Evolutionary conservation across 2,797 vertebrate genomes (phyloP).

Genomic region (Artibeus jamaicensis): DNA sequence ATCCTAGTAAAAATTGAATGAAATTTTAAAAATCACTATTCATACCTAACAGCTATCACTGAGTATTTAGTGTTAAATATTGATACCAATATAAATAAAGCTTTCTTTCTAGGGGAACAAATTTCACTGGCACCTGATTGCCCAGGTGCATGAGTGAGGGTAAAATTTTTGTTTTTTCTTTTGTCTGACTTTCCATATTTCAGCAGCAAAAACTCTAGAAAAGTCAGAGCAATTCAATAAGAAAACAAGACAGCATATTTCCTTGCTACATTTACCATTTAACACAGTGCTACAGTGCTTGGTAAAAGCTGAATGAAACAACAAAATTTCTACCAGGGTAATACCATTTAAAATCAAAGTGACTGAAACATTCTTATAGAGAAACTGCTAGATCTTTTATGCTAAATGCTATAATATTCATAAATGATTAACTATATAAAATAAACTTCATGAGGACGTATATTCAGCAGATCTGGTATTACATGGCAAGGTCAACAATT

Average conservation of each 20-base stretch:
- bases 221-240: background rate
- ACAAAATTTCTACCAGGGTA: background rate
- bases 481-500: background rate
- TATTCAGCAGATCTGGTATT: background rate
- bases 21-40: background rate
- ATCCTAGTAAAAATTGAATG: background rate
- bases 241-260: background rate
- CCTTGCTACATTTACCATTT: background rate
- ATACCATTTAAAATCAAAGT: slow-evolving; percentile 4
- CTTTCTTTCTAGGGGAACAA: background rate
- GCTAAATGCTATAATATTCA: background rate
- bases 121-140: background rate
- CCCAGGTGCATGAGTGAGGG: background rate
- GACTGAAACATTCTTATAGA: background rate
- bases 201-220: background rate
- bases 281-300: background rate
- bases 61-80: background rate
- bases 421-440: background rate
- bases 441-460: background rate
- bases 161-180: background rate
- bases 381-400: background rate
- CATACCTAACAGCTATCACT: background rate
- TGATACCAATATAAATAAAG: background rate
- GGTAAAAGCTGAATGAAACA: background rate
- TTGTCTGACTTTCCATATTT: background rate